A percentile compares a stretch with the other conserved stretches of the same genome.
Conservation (phyloP, 2,888 invertebrate genomes). For the Dysmachus trigonus region DNA sequence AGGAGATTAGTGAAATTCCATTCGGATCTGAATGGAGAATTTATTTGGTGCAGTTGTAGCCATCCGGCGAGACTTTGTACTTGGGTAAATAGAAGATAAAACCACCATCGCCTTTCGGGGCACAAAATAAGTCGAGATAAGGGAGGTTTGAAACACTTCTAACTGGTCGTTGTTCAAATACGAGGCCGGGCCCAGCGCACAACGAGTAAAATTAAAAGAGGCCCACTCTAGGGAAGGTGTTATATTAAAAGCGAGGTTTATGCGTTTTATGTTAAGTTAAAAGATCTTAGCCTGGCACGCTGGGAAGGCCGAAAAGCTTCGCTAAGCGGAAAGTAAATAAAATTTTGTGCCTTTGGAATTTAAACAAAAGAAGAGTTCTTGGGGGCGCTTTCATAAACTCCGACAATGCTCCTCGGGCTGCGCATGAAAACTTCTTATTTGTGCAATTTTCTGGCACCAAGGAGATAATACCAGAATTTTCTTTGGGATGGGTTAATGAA, state of each 20-base stretch:
- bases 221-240: not conserved
- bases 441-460: not conserved
- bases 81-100: constrained; percentile 26
- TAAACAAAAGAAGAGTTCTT: not conserved
- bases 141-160: constrained; percentile 40
- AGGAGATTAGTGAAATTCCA: constrained; percentile 28
- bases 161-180: constrained; percentile 42
- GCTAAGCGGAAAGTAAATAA: not conserved
- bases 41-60: constrained; percentile 17
- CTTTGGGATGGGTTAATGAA: not conserved
- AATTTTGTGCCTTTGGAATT: constrained; percentile 1
- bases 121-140: constrained; percentile 38
- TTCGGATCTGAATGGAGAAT: not conserved
- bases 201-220: constrained; percentile 1
- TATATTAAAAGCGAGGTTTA: constrained; percentile 22
- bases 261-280: not conserved
- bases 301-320: not conserved
- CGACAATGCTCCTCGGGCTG: not conserved
- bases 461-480: not conserved
- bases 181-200: constrained; percentile 18
- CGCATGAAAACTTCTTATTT: not conserved
- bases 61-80: not conserved
- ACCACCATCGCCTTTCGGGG: constrained; percentile 4
- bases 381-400: not conserved
- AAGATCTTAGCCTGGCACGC: not conserved